Percentiles rank a stretch among this genome's conserved stretches.
These are phyloP conservation scores for Oreochromis niloticus DNA, from an alignment of 2,113 vertebrate species.

Conservation along the genomic window DNA sequence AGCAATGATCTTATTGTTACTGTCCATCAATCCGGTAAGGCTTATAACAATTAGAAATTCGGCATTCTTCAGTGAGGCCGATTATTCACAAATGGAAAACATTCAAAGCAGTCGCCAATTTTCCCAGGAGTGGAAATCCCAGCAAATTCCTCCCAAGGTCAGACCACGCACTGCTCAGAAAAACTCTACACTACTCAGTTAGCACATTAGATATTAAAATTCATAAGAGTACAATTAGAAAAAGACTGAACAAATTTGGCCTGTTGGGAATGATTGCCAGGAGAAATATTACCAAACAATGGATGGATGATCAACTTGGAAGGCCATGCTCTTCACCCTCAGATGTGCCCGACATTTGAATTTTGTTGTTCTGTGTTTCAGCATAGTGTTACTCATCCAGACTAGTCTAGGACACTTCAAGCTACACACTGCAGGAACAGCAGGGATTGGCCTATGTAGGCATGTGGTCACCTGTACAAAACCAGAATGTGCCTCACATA, in stretches of 20 bases:
- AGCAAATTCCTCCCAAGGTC: neutral
- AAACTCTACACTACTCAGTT: neutral
- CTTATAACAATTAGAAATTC: neutral
- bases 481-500: neutral
- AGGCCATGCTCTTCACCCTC: neutral
- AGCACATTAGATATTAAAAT: neutral
- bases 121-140: neutral
- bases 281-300: neutral
- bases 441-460: neutral
- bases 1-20: neutral
- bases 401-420: neutral
- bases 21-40: fast-evolving
- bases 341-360: neutral
- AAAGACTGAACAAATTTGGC: neutral
- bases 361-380: neutral
- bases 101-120: neutral
- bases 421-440: neutral
- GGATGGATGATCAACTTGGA: neutral
- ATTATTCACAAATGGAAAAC: neutral
- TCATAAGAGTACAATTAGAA: neutral
- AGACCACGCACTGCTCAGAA: fast-evolving
- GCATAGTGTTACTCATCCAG: neutral
- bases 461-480: neutral
- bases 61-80: neutral
- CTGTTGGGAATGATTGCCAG: neutral